Evolutionary conservation across 2,888 invertebrate species (phyloP), one percentile per base, ranked within the genome.

Genomic region (Punctoribates punctum): DNA sequence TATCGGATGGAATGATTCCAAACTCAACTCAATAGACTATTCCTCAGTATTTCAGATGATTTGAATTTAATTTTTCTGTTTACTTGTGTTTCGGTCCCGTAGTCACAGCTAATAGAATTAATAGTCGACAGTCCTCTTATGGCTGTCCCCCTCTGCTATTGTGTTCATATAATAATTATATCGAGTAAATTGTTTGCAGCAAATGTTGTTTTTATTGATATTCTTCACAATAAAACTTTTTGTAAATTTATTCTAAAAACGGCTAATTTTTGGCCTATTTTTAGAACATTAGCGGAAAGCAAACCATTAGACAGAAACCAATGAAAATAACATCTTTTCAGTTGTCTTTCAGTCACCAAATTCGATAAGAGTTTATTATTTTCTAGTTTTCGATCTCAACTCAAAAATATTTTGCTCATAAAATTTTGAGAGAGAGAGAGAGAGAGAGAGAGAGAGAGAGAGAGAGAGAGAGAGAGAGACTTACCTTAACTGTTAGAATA

Each of bases 401-500:
- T 20, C 1, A 13, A 54, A 54, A 54, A 60, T 60, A 27, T 60
- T 60, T 60, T 60, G 60, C 17, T 60, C 60, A 27, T 20, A 23
- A 60, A 13, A 27, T 60, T 25, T 60, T 60, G 23, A 11, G 25
- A 60, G 23, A 15, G 60, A 25, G 25, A 25, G 57, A 57, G 60
- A 25, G 60, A 60, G 60, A 25, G 60, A 60, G 60, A 25, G 57
- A 57, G 57, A 20, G 57, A 57, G 57, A 57, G 57, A 57, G 57
- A 57, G 57, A 57, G 57, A 57, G 57, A 57, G 62, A 62, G 62
- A 62, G 62, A 29, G 62, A 62, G 62, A 62, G 62, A 62, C 20
- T 67, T 38, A 67, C 34, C 38, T n/a, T 25, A 62, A 34, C 62
- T 70, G 15, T 70, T 70, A 70, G 70, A 70, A 34, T 67, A 67